Percentiles rank a stretch among this genome's conserved stretches.
Evolutionary conservation across 2,797 vertebrate species (phyloP).

Genomic region (Sardinella longiceps): DNA sequence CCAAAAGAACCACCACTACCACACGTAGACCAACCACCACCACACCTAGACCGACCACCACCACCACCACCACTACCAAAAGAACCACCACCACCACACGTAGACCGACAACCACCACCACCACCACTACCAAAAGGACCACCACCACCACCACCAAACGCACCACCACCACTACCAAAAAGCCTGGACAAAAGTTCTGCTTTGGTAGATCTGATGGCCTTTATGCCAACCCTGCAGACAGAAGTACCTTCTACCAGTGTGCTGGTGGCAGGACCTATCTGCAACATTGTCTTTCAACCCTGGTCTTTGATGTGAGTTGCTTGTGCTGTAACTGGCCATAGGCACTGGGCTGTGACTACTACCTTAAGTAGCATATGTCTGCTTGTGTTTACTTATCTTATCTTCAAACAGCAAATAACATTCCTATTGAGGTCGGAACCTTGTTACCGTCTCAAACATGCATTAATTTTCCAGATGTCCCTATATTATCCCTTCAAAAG

Average conservation of each 20-base stretch:
- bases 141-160: too few relatives aligned
- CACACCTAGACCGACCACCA: too few relatives aligned
- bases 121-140: too few relatives aligned
- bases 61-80: too few relatives aligned
- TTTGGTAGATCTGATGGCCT: conserved; percentile 45
- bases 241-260: conserved; percentile 64
- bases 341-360: background rate
- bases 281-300: conserved; percentile 50
- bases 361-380: background rate
- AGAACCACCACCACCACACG: too few relatives aligned
- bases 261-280: conserved; percentile 48
- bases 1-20: too few relatives aligned
- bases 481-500: too few relatives aligned
- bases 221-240: conserved; percentile 58
- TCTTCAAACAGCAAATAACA: background rate
- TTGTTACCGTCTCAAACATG: too few relatives aligned
- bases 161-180: background rate
- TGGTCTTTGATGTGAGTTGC: conserved; percentile 62
- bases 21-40: too few relatives aligned
- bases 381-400: background rate
- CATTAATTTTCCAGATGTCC: too few relatives aligned
- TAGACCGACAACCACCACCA: too few relatives aligned
- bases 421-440: too few relatives aligned
- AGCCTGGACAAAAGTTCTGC: conserved; percentile 59
- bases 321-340: conserved; percentile 64